A percentile compares a stretch with the other conserved stretches of the same genome.
Conservation (phyloP, 2,113 vertebrate genomes). For the Perccottus glenii region DNA sequence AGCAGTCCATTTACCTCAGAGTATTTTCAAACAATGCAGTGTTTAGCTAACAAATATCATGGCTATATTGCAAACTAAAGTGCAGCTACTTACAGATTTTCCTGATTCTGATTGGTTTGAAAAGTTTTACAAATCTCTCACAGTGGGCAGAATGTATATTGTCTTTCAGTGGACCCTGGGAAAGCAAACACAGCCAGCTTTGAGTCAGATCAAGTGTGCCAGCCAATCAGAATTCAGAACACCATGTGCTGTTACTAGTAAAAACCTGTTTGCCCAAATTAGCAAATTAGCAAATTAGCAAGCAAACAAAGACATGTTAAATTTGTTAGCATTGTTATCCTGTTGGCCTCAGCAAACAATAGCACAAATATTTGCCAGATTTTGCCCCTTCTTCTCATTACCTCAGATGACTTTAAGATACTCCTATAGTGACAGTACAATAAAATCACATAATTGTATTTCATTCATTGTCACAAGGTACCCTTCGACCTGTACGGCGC, state of each 20-base stretch:
- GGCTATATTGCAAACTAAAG: no score
- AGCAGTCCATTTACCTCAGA: no score
- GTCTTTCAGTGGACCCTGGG: constrained; percentile 54
- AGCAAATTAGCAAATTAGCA: no score
- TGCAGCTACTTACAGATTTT: no score
- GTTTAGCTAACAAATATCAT: no score
- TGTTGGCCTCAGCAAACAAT: constrained; percentile 34
- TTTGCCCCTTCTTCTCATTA: background rate
- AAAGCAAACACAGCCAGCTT: constrained; percentile 66
- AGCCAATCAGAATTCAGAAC: constrained; percentile 71
- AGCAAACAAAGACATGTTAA: constrained; percentile 62
- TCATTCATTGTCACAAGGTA: constrained; percentile 78
- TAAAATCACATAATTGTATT: background rate
- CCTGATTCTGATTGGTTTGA: background rate
- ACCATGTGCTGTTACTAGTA: constrained; percentile 69
- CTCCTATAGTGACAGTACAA: background rate
- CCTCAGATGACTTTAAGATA: no score
- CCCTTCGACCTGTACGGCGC: constrained; percentile 91
- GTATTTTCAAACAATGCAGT: no score
- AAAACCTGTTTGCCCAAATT: constrained; percentile 74
- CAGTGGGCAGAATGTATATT: constrained; percentile 34
- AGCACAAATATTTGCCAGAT: constrained; percentile 9
- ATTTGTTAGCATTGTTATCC: constrained; percentile 52
- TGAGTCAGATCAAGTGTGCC: constrained; percentile 55
- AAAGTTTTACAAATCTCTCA: constrained; percentile 14